Evolutionary conservation across 2,797 vertebrate species (phyloP).

Genomic region (Chelonia mydas): DNA sequence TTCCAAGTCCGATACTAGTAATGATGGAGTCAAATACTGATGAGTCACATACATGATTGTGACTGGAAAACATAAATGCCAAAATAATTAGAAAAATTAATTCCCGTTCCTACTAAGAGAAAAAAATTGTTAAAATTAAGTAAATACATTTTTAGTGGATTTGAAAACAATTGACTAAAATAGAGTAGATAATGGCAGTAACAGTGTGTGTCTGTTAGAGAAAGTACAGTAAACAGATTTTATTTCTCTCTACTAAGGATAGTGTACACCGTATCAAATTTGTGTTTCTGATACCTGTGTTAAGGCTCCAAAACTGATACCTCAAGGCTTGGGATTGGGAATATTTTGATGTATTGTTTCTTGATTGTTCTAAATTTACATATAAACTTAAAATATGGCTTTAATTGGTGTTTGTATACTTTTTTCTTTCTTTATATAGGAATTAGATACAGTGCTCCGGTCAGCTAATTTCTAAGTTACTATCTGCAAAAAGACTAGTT

Average conservation of each 20-base stretch:
- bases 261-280: background rate
- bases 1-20: background rate
- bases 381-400: background rate
- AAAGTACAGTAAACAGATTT: background rate
- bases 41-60: background rate
- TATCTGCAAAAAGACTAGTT: background rate
- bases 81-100: background rate
- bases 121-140: background rate
- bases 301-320: background rate
- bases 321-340: background rate
- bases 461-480: background rate
- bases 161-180: background rate
- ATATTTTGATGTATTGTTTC: background rate
- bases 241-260: background rate
- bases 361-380: background rate
- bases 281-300: background rate
- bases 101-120: background rate
- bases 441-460: background rate
- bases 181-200: background rate
- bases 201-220: background rate
- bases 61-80: background rate
- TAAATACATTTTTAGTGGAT: background rate
- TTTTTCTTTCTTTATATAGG: background rate
- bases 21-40: background rate
- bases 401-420: background rate